Conservation (phyloP, 2,797 vertebrate species). For the Gallinago stenura region DNA sequence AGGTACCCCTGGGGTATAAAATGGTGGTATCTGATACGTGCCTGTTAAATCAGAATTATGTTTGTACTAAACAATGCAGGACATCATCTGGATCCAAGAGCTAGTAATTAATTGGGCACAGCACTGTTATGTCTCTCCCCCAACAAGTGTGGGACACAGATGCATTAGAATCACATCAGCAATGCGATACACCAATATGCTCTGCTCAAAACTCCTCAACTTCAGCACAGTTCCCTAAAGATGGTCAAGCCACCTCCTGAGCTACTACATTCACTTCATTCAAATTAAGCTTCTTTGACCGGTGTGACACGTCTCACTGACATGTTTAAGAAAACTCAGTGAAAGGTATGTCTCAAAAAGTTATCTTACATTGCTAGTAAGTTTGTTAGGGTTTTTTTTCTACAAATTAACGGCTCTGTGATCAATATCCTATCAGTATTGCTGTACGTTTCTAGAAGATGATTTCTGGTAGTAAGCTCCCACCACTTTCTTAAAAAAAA, state of each 20-base stretch:
- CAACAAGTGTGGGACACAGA: neutral
- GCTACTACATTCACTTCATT: neutral
- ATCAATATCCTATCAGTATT: neutral
- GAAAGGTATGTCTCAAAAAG: neutral
- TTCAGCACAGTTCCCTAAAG: neutral
- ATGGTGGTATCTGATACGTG: neutral
- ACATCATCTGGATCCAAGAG: rapidly evolving
- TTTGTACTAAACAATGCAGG: neutral
- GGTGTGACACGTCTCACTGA: neutral
- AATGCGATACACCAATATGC: neutral
- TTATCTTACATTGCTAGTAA: neutral
- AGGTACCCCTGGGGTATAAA: neutral
- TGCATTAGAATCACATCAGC: neutral
- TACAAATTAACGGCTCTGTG: neutral
- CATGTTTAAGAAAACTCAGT: neutral
- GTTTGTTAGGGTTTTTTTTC: neutral
- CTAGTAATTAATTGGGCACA: neutral
- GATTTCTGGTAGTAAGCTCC: neutral
- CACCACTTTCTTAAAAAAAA: neutral
- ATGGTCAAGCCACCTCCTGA: neutral
- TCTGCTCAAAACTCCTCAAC: neutral
- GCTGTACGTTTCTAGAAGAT: neutral
- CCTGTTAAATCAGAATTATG: neutral
- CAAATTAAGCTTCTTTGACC: neutral
- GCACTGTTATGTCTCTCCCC: neutral